Evolutionary conservation across 2,113 vertebrate species (phyloP).

Genomic region (Acrocephalus arundinaceus): DNA sequence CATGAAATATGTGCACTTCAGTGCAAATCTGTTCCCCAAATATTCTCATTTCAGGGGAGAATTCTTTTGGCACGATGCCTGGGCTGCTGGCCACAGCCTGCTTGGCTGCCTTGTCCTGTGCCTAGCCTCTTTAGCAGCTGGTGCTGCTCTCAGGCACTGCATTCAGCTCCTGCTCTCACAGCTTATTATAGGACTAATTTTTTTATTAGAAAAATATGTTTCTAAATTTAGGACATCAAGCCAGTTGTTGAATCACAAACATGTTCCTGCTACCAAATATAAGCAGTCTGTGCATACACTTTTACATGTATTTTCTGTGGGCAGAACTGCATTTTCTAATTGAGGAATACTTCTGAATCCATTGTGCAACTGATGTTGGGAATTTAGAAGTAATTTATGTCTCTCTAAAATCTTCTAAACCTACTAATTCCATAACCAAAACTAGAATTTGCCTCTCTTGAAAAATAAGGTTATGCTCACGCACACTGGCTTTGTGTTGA

Average conservation of each 20-base stretch:
- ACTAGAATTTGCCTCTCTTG: background rate
- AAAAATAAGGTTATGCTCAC: background rate
- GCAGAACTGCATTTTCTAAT: background rate
- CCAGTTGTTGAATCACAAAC: constrained; percentile 33
- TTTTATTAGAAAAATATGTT: constrained; percentile 36
- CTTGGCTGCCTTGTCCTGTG: constrained; percentile 21
- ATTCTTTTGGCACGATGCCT: constrained; percentile 40
- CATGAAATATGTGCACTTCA: constrained; percentile 39
- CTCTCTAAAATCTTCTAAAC: background rate
- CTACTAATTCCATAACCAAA: background rate
- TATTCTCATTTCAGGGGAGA: constrained; percentile 44
- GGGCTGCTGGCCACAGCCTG: constrained; percentile 20
- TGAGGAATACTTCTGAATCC: background rate
- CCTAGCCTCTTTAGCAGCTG: constrained; percentile 22
- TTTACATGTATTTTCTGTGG: background rate
- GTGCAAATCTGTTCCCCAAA: constrained; percentile 32
- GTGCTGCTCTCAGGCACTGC: constrained; percentile 3
- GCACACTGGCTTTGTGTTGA: background rate
- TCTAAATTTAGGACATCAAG: constrained; percentile 35
- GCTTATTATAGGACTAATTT: background rate
- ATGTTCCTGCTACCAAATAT: background rate
- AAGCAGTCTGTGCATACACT: background rate
- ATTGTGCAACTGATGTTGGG: background rate
- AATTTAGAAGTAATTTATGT: background rate
- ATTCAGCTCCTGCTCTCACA: background rate